A percentile compares a stretch with the other conserved stretches of the same genome.
phyloP scores from a whole-genome alignment of 2,113 vertebrate genomes.

The Rana temporaria region DNA sequence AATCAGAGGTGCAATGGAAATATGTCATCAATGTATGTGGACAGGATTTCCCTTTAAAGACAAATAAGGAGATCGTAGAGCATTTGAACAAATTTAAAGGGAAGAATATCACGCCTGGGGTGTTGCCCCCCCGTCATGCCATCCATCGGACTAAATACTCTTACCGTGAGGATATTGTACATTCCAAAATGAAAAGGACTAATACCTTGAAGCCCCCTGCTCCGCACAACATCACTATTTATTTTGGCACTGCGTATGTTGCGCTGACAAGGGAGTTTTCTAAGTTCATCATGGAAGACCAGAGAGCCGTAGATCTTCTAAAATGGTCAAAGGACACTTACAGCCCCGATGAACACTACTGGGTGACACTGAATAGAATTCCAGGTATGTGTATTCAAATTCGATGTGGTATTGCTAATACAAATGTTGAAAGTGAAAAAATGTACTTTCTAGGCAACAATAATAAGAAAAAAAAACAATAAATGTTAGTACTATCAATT shows the following conservation, averaged over 20 bases:
- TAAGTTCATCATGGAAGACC: conserved; percentile 65
- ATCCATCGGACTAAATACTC: conserved; percentile 62
- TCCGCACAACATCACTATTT: conserved; percentile 71
- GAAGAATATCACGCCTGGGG: conserved; percentile 71
- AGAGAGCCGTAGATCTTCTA: conserved; percentile 66
- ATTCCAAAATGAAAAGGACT: conserved; percentile 58
- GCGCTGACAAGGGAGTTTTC: conserved; percentile 70
- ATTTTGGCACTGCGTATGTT: conserved; percentile 73
- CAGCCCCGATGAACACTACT: conserved; percentile 75
- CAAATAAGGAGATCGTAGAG: conserved; percentile 68
- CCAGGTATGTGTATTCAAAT: conserved; percentile 61
- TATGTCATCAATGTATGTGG: conserved; percentile 72
- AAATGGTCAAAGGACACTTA: conserved; percentile 74
- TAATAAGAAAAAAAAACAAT: too few relatives aligned
- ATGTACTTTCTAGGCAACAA: too few relatives aligned
- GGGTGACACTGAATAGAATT: conserved; percentile 74
- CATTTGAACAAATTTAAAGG: conserved; percentile 66
- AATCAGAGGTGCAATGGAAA: conserved; percentile 59
- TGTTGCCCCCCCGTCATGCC: conserved; percentile 59
- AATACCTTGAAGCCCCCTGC: conserved; percentile 59
- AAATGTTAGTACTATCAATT: too few relatives aligned
- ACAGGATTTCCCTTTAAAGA: conserved; percentile 73
- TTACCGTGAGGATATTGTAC: conserved; percentile 49
- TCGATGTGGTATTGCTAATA: too few relatives aligned
- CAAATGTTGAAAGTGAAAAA: too few relatives aligned